phyloP scores from a whole-genome alignment of 1,140 invertebrate species.

The Caerostris darwini region DNA sequence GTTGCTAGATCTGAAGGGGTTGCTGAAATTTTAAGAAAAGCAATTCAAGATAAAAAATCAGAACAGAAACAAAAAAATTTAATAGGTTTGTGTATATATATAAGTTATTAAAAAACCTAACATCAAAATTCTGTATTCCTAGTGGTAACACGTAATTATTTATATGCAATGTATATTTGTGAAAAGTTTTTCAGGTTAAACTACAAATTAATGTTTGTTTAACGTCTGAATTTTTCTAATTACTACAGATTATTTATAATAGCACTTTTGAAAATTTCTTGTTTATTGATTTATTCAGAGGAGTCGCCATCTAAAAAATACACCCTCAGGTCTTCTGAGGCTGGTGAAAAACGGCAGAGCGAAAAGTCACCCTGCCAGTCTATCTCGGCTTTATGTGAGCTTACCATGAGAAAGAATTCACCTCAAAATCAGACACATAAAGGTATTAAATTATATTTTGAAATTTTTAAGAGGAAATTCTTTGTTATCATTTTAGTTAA shows the following conservation, averaged over 20 bases:
- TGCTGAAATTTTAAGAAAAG: slow-evolving; percentile 77
- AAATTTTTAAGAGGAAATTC: not conserved
- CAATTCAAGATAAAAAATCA: slow-evolving; percentile 79
- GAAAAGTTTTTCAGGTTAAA: not conserved
- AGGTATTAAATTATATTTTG: slow-evolving; percentile 8
- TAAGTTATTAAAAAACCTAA: not conserved
- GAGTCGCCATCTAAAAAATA: slow-evolving; percentile 64
- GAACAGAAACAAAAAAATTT: slow-evolving; percentile 82
- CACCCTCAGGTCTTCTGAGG: slow-evolving; percentile 72
- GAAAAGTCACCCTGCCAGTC: slow-evolving; percentile 71
- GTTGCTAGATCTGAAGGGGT: slow-evolving; percentile 83
- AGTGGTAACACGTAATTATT: not conserved
- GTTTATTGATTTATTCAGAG: not conserved
- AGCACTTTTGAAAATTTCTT: not conserved
- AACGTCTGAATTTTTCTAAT: too few relatives aligned
- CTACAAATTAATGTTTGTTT: too few relatives aligned
- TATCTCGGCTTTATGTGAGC: slow-evolving; percentile 70
- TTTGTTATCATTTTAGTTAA: not conserved
- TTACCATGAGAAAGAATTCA: slow-evolving; percentile 78
- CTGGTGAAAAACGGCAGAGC: slow-evolving; percentile 79
- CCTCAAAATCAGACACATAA: slow-evolving; percentile 77
- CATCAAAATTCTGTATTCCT: not conserved
- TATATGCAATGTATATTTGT: not conserved
- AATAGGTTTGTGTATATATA: slow-evolving; percentile 66
- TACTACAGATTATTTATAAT: not conserved